Evolutionary conservation across 2,888 invertebrate species (phyloP), one percentile per base, ranked within the genome.

Genomic region (Megamerina dolium): DNA sequence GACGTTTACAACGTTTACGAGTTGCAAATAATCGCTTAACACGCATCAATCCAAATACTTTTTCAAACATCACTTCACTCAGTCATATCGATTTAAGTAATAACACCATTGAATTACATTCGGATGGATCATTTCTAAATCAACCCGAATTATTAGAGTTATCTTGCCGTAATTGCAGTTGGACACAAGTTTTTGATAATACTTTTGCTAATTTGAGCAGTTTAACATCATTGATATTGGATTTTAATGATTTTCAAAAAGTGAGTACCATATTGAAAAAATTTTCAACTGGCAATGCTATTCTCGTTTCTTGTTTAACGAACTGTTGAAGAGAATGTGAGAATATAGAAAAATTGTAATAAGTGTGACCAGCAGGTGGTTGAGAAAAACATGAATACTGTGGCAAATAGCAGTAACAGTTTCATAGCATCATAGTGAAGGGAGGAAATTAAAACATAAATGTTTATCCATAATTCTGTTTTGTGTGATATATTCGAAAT

Each of bases 21-120:
- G 52, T 74, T 46, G 57, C 66, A 14, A 61, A 66, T 38, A 74
- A 74, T 54, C 58, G 55, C 13, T 45, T 74, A 30, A 58, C 55
- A 12, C 51, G 57, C 35, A 59, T 74, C 30, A 56, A 68, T 32
- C 60, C 66, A 3, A 60, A 71, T 40, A 59, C 62, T 10, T 73
- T 74, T 55, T 48, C 40, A 3, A 59, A 60, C 13, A 65, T 68
- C 36, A 50, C 38, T 21, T 61, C 67, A 30, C 51, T 74, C 32
- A 56, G 52, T 35, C 46, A 53, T 20, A 46, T 74, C 19, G 66
- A 72, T 56, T 51, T 74, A 37, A 70, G 64, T 48, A 64, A 72
- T 39, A 73, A 72, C 46, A 59, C 65, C 21, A 63, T 74, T 26
- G 27, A 32, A 3, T 52, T 73, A 27, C 60, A 61, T 4, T 49